Evolutionary conservation across 2,113 vertebrate genomes (phyloP).

Genomic region (Callipepla squamata): DNA sequence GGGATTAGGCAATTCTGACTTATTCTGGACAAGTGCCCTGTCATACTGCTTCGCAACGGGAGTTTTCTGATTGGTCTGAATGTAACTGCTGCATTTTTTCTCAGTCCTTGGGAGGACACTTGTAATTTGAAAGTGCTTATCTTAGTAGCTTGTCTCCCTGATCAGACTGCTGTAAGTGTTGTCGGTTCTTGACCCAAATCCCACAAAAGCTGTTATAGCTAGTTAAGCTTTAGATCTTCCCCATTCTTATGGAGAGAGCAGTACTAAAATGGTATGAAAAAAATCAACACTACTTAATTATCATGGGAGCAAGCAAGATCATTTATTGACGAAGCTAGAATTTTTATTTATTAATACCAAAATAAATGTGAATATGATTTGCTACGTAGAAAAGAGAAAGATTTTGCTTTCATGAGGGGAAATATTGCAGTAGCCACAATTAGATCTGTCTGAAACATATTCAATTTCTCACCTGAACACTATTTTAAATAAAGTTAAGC

Average conservation of each 20-base stretch:
- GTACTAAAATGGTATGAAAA: conserved; percentile 19
- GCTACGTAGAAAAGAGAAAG: not conserved
- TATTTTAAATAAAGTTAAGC: not conserved
- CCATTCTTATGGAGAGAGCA: not conserved
- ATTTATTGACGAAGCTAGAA: not conserved
- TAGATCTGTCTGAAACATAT: not conserved
- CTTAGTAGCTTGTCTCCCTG: not conserved
- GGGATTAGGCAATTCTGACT: not conserved
- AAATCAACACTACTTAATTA: not conserved
- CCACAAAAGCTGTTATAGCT: not conserved
- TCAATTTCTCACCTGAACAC: not conserved
- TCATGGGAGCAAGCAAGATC: not conserved
- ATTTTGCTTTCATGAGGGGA: not conserved
- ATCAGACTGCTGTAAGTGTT: not conserved
- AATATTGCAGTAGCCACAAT: not conserved
- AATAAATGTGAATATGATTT: not conserved
- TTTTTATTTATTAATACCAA: not conserved
- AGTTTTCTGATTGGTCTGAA: not conserved
- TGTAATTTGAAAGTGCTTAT: not conserved
- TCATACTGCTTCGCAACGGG: not conserved
- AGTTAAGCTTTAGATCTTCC: not conserved
- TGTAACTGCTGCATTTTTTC: not conserved
- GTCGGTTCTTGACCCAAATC: not conserved
- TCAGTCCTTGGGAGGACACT: not conserved
- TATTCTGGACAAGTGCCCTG: not conserved